Base-by-base conservation (phyloP, 2,888 invertebrate species). In the Loripinus fragilis region DNA sequence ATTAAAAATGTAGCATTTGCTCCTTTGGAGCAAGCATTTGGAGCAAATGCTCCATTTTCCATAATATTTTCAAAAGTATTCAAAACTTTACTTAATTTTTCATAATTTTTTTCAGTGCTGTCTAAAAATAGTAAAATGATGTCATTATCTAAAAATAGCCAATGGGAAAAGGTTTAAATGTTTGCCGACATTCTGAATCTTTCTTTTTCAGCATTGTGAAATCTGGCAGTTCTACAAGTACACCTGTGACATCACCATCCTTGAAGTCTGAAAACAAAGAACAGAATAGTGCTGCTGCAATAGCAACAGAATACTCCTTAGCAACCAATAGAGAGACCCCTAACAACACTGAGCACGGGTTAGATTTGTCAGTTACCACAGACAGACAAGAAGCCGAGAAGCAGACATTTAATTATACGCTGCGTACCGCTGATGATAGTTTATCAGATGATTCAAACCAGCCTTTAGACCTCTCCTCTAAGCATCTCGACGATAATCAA, bases 401-500 rank as follows among this genome's bases (percentile, higher is more conserved):
- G 28, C 60, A 60, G 33, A 17, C 60, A 2, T 60, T 60, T 20
- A 60, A 60, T 60, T 60, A 60, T 33, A 60, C 60, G 1, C 60
- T 60, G 1, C 30, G 60, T 20, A 33, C 33, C 1, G 60, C 60
- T 8, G 60, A 60, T 33, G 60, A 60, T 28, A 60, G 60, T 23
- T 23, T 60, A 20, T 60, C 60, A 60, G 60, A 60, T 60, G 60
- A 60, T 28, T 30, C 33, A 60, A 33, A 60, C 28, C 60, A 60
- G 17, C 60, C 60, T 2, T 20, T 60, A 20, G 60, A 60, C 33
- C 60, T 60, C 2, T 60, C 60, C 5, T 60, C 60, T 2, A 60
- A 60, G 33, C 60, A 60, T 12, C 30, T 60, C 33, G 60, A 60
- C 3, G 60, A 60, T 20, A 33, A 20, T 33, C 52, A 52, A 25